Evolutionary conservation across 2,888 invertebrate species (phyloP).

Genomic region (Ectemnius lituratus): DNA sequence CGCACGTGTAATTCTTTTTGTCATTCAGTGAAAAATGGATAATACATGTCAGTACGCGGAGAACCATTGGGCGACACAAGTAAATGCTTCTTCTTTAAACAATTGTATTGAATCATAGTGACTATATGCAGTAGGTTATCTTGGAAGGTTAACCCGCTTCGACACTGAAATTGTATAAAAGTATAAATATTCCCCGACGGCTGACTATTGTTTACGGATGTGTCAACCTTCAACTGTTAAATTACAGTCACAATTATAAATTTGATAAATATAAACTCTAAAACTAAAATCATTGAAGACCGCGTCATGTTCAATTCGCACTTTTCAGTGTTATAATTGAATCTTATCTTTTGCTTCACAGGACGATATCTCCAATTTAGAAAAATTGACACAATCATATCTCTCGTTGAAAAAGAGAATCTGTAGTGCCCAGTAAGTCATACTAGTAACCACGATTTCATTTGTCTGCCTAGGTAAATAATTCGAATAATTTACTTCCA

Average conservation of each 20-base stretch:
- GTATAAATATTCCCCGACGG: no score
- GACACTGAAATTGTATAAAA: not conserved
- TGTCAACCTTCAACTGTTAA: no score
- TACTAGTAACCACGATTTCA: no score
- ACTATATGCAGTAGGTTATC: slow-evolving; percentile 32
- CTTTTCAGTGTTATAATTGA: not conserved
- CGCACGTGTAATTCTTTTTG: slow-evolving; percentile 27
- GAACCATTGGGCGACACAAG: slow-evolving; percentile 1
- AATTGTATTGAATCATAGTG: slow-evolving; percentile 10
- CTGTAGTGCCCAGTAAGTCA: slow-evolving; percentile 65
- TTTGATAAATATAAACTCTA: no score
- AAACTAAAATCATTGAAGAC: no score
- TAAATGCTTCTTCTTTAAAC: slow-evolving; percentile 19
- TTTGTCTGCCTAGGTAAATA: not conserved
- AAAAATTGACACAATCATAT: slow-evolving; percentile 58
- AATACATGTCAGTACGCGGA: slow-evolving; percentile 10
- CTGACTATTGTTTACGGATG: not conserved
- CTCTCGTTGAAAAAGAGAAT: slow-evolving; percentile 64
- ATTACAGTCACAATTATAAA: no score
- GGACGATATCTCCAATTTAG: slow-evolving; percentile 51
- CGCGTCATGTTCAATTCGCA: no score
- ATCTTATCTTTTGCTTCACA: slow-evolving; percentile 32
- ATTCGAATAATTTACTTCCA: slow-evolving; percentile 38
- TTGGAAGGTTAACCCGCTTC: slow-evolving; percentile 29
- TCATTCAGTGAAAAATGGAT: slow-evolving; percentile 41